Percentiles rank a stretch among this genome's conserved stretches.
phyloP scores from a whole-genome alignment of 2,797 vertebrate species.

The Botia almorhae region DNA sequence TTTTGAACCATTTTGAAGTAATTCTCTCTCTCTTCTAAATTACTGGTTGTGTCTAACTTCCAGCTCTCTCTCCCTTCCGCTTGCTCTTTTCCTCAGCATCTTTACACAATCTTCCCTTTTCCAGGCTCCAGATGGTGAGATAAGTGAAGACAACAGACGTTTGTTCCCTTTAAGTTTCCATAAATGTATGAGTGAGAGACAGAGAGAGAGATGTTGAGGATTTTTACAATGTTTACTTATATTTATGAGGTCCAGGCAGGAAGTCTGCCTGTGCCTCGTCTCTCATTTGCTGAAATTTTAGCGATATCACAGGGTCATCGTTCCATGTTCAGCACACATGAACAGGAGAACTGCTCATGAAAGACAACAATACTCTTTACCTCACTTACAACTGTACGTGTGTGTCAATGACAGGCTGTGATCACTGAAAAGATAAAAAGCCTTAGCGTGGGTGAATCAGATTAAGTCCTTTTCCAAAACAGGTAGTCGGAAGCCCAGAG shows the following conservation, averaged over 20 bases:
- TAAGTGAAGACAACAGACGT: constrained; percentile 68
- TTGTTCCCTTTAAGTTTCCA: constrained; percentile 63
- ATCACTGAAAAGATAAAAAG: constrained; percentile 23
- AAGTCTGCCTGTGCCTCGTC: constrained; percentile 64
- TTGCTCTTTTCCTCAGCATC: constrained; percentile 25
- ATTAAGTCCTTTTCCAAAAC: constrained; percentile 66
- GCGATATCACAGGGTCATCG: constrained; percentile 26
- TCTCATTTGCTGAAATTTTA: constrained; percentile 57
- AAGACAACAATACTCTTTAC: constrained; percentile 19
- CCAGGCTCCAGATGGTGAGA: constrained; percentile 67
- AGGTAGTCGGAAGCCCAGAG: constrained; percentile 67
- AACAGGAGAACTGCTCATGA: neutral
- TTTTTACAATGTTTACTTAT: constrained; percentile 61
- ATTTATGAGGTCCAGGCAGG: constrained; percentile 74
- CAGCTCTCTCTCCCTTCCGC: neutral
- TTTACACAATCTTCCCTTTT: constrained; percentile 24
- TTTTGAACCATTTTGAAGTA: too few relatives aligned
- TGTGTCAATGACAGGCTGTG: constrained; percentile 52
- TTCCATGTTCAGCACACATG: constrained; percentile 25
- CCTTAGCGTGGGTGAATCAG: constrained; percentile 4
- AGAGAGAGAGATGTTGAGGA: constrained; percentile 57
- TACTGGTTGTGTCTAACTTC: too few relatives aligned
- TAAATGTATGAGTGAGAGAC: constrained; percentile 28
- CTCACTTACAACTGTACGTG: constrained; percentile 42
- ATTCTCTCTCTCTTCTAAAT: neutral